Evolutionary conservation across 1,140 invertebrate species (phyloP), one percentile per base, ranked within the genome.

Genomic region (Chelonus insularis): DNA sequence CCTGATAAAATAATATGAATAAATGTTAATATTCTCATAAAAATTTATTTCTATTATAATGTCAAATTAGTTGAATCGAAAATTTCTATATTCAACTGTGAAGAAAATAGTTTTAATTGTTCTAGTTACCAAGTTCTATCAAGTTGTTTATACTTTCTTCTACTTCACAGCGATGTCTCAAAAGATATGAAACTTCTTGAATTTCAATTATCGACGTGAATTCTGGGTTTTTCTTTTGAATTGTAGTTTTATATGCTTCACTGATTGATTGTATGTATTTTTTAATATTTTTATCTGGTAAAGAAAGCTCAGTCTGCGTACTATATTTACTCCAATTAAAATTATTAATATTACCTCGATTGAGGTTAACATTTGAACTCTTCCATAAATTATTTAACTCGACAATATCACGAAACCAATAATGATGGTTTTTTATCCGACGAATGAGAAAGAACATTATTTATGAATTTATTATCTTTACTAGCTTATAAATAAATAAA

Each of bases 81-180:
- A n/a, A n/a, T n/a, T n/a, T n/a, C n/a, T n/a, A n/a, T n/a, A n/a
- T n/a, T n/a, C n/a, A 60, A 62, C 9, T 50, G 41, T 21, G 57
- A 43, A 48, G 32, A 32, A 41, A 5, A 47, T 37, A 20, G 14
- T 18, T 50, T 16, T 14, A 57, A 41, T 12, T n/a, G 18, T 12
- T 7, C 12, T 43, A 64, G 43, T 67, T 69, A 80, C 84, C 72
- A 32, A 87, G 68, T 25, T 86, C 83, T 56, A 78, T 62, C 54
- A 85, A 71, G 72, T 63, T 79, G 14, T 69, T 61, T 1, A 85
- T 69, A 68, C 81, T 81, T 37, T 84, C 70, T 2, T 78, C 9
- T 20, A 84, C 60, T 1, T 67, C 60, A 6, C 70, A 45, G 18
- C 81, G 74, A 58, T 82, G 52, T n/a, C 76, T 50, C 14, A 86